Evolutionary conservation across 2,113 vertebrate genomes (phyloP), one percentile per base, ranked within the genome.

Genomic region (Montifringilla adamsi): DNA sequence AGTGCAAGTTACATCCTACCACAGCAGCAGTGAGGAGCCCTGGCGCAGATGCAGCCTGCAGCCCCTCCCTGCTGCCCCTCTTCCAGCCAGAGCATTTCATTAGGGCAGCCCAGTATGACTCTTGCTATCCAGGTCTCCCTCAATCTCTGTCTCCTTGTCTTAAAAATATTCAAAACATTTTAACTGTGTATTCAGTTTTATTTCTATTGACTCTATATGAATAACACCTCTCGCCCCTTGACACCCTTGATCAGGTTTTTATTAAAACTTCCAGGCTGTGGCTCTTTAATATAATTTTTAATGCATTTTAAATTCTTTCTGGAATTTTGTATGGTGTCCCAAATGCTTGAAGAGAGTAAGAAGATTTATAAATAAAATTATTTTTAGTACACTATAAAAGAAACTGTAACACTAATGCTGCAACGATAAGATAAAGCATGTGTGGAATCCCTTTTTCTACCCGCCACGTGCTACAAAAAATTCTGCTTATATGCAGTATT

Each of bases 401-500:
- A 62, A 94, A 62, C 37, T 15, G 37, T 74, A 78, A 43, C 28
- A 41, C 63, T 78, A 89, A 67, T 74, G 15, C 56, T 84, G 60
- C 83, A 90, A 46, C 39, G 60, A 53, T 92, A 85, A 94, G 49
- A 84, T 67, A 70, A 94, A 90, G 56, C 37, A 91, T 59, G 74
- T 35, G 59, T 93, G 95, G 87, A 97, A 96, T 96, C 83, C 92
- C 82, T 82, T 88, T 74, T 87, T 46, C 83, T 83, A 66, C 55
- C 44, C 1, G 6, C 74, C 4, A 1, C 9, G 22, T 47, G 47
- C 80, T 94, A 87, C 59, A 81, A 87, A 84, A 92, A 84, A 93
- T 94, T 91, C 77, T 91, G 70, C 90, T 93, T 89, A 72, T 92
- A 87, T 87, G 92, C 84, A 92, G 62, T 79, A 74, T 91, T 93